These are phyloP conservation scores for Regulus satrapa DNA, from an alignment of 2,113 vertebrate species.

Conservation along the genomic window DNA sequence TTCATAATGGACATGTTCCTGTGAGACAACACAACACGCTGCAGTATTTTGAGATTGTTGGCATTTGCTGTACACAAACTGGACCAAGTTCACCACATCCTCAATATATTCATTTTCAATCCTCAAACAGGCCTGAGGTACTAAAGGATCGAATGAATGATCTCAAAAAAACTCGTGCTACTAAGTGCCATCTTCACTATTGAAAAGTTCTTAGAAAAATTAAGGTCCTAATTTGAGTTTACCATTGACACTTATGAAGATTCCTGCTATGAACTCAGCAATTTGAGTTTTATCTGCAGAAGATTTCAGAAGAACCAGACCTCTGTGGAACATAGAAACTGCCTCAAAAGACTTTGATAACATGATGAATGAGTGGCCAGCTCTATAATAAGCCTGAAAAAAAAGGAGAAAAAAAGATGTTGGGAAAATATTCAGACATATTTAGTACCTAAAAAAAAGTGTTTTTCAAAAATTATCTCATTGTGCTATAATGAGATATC, in stretches of 20 bases:
- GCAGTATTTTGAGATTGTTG: not conserved
- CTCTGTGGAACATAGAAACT: constrained; percentile 57
- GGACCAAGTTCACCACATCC: not conserved
- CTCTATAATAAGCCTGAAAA: constrained; percentile 74
- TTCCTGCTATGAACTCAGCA: constrained; percentile 72
- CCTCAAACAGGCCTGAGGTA: not conserved
- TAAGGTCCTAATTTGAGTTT: not conserved
- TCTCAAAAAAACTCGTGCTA: not conserved
- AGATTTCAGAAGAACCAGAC: constrained; percentile 51
- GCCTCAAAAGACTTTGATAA: constrained; percentile 43
- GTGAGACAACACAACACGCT: not conserved
- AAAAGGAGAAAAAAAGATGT: not conserved
- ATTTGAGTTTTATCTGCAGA: constrained; percentile 40
- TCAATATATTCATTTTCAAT: not conserved
- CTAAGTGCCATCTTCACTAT: not conserved
- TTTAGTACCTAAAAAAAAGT: not conserved
- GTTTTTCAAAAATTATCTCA: not conserved
- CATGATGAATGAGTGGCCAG: constrained; percentile 65
- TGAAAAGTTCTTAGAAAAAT: not conserved
- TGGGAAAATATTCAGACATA: not conserved
- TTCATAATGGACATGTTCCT: accelerated
- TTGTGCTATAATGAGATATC: not conserved
- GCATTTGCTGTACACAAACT: not conserved
- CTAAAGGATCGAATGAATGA: not conserved
- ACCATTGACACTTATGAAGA: constrained; percentile 72